Conservation (phyloP, 2,113 vertebrate species). For the Rostratula benghalensis region DNA sequence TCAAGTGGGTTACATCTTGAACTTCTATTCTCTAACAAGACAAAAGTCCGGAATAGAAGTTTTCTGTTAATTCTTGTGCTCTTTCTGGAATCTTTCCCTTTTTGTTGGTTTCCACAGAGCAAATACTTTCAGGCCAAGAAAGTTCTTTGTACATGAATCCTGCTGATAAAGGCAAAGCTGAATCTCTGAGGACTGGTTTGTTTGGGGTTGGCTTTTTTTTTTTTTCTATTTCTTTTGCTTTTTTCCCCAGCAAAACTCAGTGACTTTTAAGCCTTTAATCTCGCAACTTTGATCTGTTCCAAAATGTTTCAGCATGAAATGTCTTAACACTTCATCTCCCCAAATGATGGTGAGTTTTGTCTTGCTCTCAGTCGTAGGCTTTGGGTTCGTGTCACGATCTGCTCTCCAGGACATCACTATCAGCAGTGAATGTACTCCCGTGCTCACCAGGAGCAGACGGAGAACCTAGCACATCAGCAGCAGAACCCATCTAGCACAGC, state of each 20-base stretch:
- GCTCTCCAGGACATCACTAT: fast-evolving
- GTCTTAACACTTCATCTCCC: not conserved
- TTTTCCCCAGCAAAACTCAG: not conserved
- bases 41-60: not conserved
- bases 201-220: not conserved
- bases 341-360: not conserved
- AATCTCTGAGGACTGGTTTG: not conserved
- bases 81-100: not conserved
- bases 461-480: not conserved
- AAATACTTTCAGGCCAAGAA: slow-evolving; percentile 8
- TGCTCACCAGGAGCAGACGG: not conserved
- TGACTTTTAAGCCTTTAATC: slow-evolving; percentile 30
- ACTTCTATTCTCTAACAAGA: not conserved
- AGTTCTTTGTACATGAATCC: not conserved
- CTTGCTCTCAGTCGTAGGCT: not conserved
- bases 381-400: not conserved
- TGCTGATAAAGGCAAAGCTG: not conserved
- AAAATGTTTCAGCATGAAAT: not conserved
- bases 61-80: not conserved
- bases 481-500: not conserved
- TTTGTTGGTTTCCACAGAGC: slow-evolving; percentile 1
- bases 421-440: not conserved
- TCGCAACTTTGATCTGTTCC: not conserved
- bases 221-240: not conserved
- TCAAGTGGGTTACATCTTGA: not conserved